Evolutionary conservation across 2,113 vertebrate species (phyloP), one percentile per base, ranked within the genome.

Genomic region (Odocoileus hemionus): DNA sequence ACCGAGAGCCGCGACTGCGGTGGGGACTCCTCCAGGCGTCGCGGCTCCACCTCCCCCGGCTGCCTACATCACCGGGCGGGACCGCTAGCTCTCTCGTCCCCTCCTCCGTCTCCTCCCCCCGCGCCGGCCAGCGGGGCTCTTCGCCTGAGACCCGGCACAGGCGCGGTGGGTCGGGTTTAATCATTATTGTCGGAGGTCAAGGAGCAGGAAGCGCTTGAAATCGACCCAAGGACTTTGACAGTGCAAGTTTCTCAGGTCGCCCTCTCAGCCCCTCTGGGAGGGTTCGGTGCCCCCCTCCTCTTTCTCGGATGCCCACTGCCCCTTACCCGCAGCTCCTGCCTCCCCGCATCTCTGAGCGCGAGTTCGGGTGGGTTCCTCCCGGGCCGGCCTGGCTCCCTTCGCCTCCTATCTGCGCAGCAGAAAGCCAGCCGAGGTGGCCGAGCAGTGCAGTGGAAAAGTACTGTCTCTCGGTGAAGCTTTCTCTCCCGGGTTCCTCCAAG

Each of bases 41-140:
- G 97, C 97, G 87, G 92, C 98, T 98, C 98, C 98, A 95, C 98
- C 98, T 97, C 97, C 97, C 93, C 6, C 4, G 86, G 93, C 96
- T 95, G 98, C 87, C 98, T 98, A 60, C 98, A 97, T 97, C 98
- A 98, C 93, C 97, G 97, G 96, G 97, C 92, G 95, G 97, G 82
- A 98, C 97, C 96, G 93, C 95, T 76, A 85, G 96, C 90, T 97
- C 89, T 74, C 95, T 82, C 12, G 86, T 92, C 89, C 95, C 97
- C 97, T 96, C 97, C 97, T 95, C 94, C 95, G 36, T 43, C 47
- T 85, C 39, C 52, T 43, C 67, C 82, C 88, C 95, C 85, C 47
- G n/a, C 85, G 70, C 96, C 10, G 60, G 87, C 97, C 58, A 54
- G 91, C 11, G 70, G 86, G 7, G 86, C 88, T 92, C 50, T 45